Evolutionary conservation across 1,140 invertebrate genomes (phyloP).

Genomic region (Trachymyrmex septentrionalis): DNA sequence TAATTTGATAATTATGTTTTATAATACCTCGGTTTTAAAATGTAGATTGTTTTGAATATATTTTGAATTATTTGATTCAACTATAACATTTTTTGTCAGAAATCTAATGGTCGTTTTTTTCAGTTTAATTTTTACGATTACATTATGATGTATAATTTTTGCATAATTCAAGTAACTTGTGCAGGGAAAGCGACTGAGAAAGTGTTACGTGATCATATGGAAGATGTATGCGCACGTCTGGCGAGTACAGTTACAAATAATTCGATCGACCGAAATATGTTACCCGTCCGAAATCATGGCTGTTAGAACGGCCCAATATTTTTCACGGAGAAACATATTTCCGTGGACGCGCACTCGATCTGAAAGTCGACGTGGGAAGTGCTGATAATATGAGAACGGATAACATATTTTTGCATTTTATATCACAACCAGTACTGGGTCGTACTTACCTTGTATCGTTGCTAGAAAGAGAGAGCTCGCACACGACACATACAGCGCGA

Average conservation of each 20-base stretch:
- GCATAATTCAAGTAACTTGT: conserved; percentile 22
- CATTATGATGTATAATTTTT: not conserved
- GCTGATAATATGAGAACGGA: conserved; percentile 71
- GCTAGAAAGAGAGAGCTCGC: conserved; percentile 17
- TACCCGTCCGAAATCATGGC: conserved; percentile 27
- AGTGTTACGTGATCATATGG: conserved; percentile 39
- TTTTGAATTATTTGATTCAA: not conserved
- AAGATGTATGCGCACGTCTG: conserved; percentile 40
- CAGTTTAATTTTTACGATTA: not conserved
- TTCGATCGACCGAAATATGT: conserved; percentile 53
- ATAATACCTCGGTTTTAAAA: not conserved
- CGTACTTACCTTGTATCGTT: conserved; percentile 61
- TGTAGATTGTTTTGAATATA: not conserved
- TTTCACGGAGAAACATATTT: conserved; percentile 48
- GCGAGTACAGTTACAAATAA: conserved; percentile 56
- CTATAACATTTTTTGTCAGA: not conserved
- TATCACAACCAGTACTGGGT: conserved; percentile 36
- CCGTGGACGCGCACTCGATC: conserved; percentile 58
- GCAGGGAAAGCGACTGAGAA: conserved; percentile 24
- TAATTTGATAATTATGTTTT: not conserved
- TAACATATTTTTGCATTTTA: conserved; percentile 75
- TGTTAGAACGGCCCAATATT: conserved; percentile 30
- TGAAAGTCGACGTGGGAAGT: conserved; percentile 61
- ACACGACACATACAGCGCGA: conserved; percentile 9
- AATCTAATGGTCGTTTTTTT: not conserved